phyloP scores from a whole-genome alignment of 1,140 invertebrate genomes.

The Macrosteles quadrilineatus region DNA sequence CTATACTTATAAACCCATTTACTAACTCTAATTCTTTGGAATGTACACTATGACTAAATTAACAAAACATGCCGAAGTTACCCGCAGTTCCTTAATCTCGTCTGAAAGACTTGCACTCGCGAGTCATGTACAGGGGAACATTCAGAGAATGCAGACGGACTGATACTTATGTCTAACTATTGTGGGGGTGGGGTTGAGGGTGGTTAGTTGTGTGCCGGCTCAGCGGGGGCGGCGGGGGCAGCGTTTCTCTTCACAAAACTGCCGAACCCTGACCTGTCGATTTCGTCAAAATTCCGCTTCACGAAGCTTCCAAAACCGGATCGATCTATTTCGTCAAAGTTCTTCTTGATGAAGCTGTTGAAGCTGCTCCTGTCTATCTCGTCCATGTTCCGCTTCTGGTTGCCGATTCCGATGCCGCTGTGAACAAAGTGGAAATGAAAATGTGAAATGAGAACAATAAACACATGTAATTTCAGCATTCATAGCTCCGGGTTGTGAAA shows the following conservation, averaged over 20 bases:
- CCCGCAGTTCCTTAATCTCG: not conserved
- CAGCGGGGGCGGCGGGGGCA: constrained; percentile 3
- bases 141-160: not conserved
- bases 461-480: too few relatives aligned
- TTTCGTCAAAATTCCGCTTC: constrained; percentile 60
- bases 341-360: constrained; percentile 58
- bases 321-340: constrained; percentile 59
- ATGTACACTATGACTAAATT: not conserved
- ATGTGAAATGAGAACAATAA: too few relatives aligned
- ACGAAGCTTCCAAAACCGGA: constrained; percentile 48
- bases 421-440: too few relatives aligned
- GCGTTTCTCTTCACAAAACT: constrained; percentile 56
- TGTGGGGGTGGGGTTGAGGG: not conserved
- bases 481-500: too few relatives aligned
- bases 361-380: constrained; percentile 63
- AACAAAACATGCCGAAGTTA: not conserved
- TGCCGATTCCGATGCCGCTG: constrained; percentile 45
- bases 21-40: not conserved
- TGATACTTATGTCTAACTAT: constrained; percentile 4
- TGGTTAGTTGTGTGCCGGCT: constrained; percentile 5
- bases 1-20: too few relatives aligned
- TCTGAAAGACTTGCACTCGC: not conserved
- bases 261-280: constrained; percentile 59
- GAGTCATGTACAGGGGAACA: not conserved
- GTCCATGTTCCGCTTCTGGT: constrained; percentile 56